Conservation (phyloP, 2,888 invertebrate genomes). For the Cartodere bifasciata region DNA sequence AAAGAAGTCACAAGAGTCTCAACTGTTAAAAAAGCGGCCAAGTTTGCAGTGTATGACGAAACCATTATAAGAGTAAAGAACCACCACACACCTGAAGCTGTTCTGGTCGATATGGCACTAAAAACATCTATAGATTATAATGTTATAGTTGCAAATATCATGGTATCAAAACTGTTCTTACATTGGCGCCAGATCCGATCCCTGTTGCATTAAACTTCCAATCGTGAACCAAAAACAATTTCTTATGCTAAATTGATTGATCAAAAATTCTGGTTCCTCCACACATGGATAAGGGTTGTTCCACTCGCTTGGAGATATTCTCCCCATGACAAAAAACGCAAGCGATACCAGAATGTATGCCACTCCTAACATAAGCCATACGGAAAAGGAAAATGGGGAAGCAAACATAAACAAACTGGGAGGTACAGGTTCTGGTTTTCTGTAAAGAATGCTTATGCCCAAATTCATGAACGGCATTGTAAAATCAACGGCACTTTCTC, state of each 20-base stretch:
- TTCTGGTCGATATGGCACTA: conserved; percentile 77
- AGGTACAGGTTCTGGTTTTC: conserved; percentile 72
- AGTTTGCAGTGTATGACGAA: conserved; percentile 79
- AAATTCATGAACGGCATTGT: conserved; percentile 94
- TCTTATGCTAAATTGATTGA: conserved; percentile 71
- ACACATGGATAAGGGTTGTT: conserved; percentile 78
- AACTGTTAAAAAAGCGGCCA: conserved; percentile 81
- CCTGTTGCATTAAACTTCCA: conserved; percentile 75
- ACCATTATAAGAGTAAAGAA: conserved; percentile 81
- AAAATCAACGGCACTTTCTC: conserved; percentile 85
- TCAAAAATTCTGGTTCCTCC: conserved; percentile 68
- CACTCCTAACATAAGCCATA: conserved; percentile 74
- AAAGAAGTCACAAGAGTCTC: conserved; percentile 61
- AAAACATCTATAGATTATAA: too few species aligned
- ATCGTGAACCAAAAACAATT: conserved; percentile 85
- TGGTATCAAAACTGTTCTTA: conserved; percentile 32
- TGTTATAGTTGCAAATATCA: too few species aligned
- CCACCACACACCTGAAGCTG: conserved; percentile 82
- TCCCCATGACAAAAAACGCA: conserved; percentile 64
- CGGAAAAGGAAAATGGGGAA: conserved; percentile 68
- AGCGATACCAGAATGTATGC: conserved; percentile 71
- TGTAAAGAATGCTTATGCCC: conserved; percentile 78
- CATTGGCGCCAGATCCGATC: conserved; percentile 80
- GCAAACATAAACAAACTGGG: conserved; percentile 87
- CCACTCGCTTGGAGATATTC: conserved; percentile 79